A percentile compares a stretch with the other conserved stretches of the same genome.
Evolutionary conservation across 2,797 vertebrate genomes (phyloP).

Genomic region (Leuciscus waleckii): DNA sequence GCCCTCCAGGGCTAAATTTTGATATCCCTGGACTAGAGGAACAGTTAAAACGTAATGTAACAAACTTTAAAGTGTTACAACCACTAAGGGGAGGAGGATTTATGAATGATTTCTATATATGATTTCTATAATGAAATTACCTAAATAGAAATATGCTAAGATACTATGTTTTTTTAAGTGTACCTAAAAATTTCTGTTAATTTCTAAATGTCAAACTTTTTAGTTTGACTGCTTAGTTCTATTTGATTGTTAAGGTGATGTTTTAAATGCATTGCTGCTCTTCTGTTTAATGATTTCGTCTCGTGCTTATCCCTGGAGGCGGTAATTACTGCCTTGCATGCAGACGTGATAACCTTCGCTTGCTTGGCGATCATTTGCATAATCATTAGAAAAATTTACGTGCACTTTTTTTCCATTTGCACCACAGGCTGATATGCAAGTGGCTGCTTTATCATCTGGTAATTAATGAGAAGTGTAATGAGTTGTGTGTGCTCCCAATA

Average conservation of each 20-base stretch:
- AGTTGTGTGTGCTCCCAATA: slow-evolving; percentile 27
- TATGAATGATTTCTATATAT: too few species aligned
- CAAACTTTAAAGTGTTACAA: background rate
- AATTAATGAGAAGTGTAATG: slow-evolving; percentile 41
- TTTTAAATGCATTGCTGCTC: slow-evolving; percentile 40
- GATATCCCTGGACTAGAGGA: background rate
- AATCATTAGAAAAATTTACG: slow-evolving; percentile 49
- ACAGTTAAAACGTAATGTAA: slow-evolving; percentile 13
- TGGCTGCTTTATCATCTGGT: slow-evolving; percentile 39
- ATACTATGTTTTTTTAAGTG: background rate
- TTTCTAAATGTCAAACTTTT: background rate
- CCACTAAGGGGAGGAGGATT: background rate
- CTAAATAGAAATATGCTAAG: background rate
- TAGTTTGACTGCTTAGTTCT: slow-evolving; percentile 7
- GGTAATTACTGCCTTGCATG: slow-evolving; percentile 47
- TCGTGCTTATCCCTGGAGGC: slow-evolving; percentile 44
- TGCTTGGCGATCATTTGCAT: slow-evolving; percentile 51
- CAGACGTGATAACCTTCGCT: slow-evolving; percentile 44
- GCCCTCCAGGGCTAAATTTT: background rate
- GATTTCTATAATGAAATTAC: background rate
- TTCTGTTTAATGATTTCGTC: slow-evolving; percentile 34
- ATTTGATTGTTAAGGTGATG: slow-evolving; percentile 17
- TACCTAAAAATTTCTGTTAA: background rate
- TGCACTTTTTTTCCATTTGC: slow-evolving; percentile 36
- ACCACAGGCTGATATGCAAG: slow-evolving; percentile 18